phyloP scores from a whole-genome alignment of 64 coral and sea anemone genomes.

The Stylophora pistillata region DNA sequence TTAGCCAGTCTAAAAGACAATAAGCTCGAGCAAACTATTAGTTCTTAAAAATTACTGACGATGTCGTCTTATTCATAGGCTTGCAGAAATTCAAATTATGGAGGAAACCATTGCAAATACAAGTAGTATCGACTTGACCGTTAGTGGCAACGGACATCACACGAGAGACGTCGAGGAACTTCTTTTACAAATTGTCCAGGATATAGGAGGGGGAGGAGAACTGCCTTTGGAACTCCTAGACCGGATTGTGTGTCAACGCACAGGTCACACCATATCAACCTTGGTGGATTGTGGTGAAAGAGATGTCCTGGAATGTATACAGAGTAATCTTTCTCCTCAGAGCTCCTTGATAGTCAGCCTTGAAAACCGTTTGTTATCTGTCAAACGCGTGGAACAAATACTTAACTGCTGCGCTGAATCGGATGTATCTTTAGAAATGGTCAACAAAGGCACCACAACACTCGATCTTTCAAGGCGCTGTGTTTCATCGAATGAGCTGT shows the following conservation, averaged over 20 bases:
- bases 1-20: too few relatives aligned
- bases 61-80: too few relatives aligned
- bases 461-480: constrained; percentile 50
- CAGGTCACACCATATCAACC: not conserved
- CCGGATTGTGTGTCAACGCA: not conserved
- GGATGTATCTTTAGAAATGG: not conserved
- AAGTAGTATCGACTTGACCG: not conserved
- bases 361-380: not conserved
- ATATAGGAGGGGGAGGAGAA: not conserved
- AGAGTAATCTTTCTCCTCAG: not conserved
- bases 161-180: not conserved
- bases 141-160: not conserved
- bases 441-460: not conserved
- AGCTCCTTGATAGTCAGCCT: not conserved
- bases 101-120: not conserved
- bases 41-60: too few relatives aligned
- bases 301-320: not conserved
- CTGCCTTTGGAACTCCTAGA: not conserved
- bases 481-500: constrained; percentile 33
- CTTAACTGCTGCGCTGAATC: constrained; percentile 8
- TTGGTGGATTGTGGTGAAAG: not conserved
- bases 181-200: not conserved
- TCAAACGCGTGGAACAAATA: not conserved
- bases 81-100: not conserved
- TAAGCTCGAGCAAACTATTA: too few relatives aligned